Percentiles rank a stretch among this genome's conserved stretches.
phyloP scores from a whole-genome alignment of 2,888 invertebrate species.

The Ochropleura plecta region DNA sequence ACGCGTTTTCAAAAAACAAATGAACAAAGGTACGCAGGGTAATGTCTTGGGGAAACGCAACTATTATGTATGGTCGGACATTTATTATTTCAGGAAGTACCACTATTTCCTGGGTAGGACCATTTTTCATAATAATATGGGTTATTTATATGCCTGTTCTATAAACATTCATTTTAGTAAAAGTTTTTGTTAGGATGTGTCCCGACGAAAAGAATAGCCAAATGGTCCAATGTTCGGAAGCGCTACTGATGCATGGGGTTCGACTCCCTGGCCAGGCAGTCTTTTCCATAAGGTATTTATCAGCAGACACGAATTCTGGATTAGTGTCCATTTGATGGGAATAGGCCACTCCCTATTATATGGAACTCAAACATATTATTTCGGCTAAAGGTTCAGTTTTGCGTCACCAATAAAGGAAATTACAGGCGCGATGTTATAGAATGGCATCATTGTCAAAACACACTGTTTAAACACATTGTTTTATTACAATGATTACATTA shows the following conservation, averaged over 20 bases:
- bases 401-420: too few species aligned
- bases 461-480: too few species aligned
- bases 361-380: too few species aligned
- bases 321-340: too few species aligned
- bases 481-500: background rate
- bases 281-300: too few species aligned
- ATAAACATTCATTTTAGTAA: background rate
- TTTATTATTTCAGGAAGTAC: conserved; percentile 50
- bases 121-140: conserved; percentile 40
- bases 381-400: too few species aligned
- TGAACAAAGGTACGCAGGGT: conserved; percentile 21
- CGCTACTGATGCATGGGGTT: too few species aligned
- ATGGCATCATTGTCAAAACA: background rate
- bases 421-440: background rate
- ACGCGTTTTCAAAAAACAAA: conserved; percentile 31
- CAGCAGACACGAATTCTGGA: too few species aligned
- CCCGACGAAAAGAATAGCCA: too few species aligned
- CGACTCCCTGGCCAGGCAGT: too few species aligned
- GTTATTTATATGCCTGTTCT: conserved; percentile 35
- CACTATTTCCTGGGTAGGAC: conserved; percentile 23
- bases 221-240: too few species aligned
- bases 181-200: background rate
- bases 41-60: conserved; percentile 44
- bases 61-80: conserved; percentile 42
- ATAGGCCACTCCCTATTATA: too few species aligned